Conservation (phyloP, 2,113 vertebrate species). For the Rhizomys pruinosus region DNA sequence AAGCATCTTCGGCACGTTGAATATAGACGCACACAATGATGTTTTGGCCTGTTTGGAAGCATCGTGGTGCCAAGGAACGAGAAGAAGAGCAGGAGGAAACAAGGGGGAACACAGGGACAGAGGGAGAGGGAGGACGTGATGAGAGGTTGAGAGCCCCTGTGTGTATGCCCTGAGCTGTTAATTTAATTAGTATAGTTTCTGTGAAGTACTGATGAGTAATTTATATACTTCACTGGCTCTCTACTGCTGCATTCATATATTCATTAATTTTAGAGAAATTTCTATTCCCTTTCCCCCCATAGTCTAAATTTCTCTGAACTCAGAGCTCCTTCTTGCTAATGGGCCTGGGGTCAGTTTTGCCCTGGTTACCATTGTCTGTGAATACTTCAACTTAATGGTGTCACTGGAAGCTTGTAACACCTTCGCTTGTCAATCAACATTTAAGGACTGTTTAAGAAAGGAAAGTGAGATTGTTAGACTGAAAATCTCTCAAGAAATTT, state of each 20-base stretch:
- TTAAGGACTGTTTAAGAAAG: not conserved
- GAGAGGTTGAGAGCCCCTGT: not conserved
- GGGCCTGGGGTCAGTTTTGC: not conserved
- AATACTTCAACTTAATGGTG: not conserved
- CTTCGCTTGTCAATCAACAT: not conserved
- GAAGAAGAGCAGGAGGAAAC: not conserved
- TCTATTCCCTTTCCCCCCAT: too few relatives aligned
- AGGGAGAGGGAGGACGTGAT: not conserved
- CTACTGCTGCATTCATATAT: not conserved
- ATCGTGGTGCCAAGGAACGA: not conserved
- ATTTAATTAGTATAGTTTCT: not conserved
- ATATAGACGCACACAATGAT: not conserved
- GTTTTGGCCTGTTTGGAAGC: not conserved
- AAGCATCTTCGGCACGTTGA: not conserved
- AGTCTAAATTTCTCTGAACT: conserved; percentile 15
- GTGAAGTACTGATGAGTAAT: not conserved
- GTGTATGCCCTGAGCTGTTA: not conserved
- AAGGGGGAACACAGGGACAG: not conserved
- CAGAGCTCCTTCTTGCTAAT: not conserved
- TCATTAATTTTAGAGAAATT: conserved; percentile 8
- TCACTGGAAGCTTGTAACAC: not conserved
- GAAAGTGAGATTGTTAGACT: not conserved
- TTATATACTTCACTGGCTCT: not conserved
- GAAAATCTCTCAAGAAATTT: not conserved
- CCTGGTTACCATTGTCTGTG: not conserved